These are phyloP conservation scores for Aythya baeri DNA, from an alignment of 2,113 vertebrate species.

Conservation along the genomic window DNA sequence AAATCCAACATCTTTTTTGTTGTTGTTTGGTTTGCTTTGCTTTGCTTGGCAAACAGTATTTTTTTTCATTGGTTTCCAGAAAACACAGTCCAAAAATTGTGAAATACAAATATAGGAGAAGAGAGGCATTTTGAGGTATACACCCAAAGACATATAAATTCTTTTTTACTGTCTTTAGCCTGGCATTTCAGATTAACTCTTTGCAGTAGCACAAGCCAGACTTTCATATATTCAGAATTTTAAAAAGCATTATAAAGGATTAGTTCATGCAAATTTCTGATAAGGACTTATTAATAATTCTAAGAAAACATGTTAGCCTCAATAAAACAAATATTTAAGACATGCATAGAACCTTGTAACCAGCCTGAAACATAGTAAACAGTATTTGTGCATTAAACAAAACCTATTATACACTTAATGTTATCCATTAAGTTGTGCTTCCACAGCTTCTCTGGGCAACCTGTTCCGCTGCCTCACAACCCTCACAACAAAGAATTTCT, in stretches of 20 bases:
- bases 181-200: conserved; percentile 42
- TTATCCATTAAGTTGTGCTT: neutral
- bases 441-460: too few relatives aligned
- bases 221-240: conserved; percentile 1
- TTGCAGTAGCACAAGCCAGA: neutral
- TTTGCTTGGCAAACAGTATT: neutral
- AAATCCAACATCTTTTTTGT: neutral
- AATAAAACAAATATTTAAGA: conserved; percentile 7
- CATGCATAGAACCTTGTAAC: neutral
- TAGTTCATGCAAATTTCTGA: conserved; percentile 45
- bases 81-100: neutral
- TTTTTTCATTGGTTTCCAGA: neutral
- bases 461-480: too few relatives aligned
- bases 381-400: neutral
- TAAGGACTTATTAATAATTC: conserved; percentile 15
- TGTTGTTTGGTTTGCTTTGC: neutral
- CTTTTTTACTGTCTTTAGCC: neutral
- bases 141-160: neutral
- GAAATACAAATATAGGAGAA: neutral
- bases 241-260: conserved; percentile 33
- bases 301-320: neutral
- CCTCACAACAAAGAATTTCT: too few relatives aligned
- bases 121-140: neutral
- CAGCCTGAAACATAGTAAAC: neutral
- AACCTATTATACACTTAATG: neutral